A percentile compares a stretch with the other conserved stretches of the same genome.
Conservation (phyloP, 1,140 invertebrate genomes). For the Sycophila sp. region DNA sequence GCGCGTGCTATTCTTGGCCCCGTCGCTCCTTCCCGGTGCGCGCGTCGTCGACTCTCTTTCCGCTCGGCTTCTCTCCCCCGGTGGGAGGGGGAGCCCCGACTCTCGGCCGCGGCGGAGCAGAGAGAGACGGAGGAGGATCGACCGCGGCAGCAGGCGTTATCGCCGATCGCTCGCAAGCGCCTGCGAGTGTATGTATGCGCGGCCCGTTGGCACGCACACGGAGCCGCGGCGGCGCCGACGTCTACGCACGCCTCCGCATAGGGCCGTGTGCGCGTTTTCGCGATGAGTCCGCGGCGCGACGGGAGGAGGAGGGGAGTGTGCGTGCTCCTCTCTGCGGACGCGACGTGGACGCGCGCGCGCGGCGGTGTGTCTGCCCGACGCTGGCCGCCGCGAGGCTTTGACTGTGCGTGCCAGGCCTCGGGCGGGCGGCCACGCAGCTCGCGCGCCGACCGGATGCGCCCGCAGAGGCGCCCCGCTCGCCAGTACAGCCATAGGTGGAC, state of each 20-base stretch:
- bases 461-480: too few relatives aligned
- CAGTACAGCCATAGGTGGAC: too few relatives aligned
- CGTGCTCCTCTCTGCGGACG: too few relatives aligned
- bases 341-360: too few relatives aligned
- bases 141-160: background rate
- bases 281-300: conserved; percentile 9
- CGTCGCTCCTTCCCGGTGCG: background rate
- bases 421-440: too few relatives aligned
- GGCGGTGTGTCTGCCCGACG: too few relatives aligned
- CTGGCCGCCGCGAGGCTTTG: too few relatives aligned
- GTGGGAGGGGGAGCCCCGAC: background rate
- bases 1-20: conserved; percentile 57
- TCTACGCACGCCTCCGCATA: background rate
- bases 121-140: background rate
- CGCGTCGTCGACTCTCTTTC: background rate
- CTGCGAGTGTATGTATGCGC: background rate
- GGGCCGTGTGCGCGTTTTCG: conserved; percentile 5
- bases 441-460: too few relatives aligned
- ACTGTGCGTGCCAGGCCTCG: too few relatives aligned
- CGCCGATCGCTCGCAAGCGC: background rate
- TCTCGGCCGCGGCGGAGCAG: background rate
- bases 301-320: too few relatives aligned
- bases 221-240: background rate
- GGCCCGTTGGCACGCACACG: background rate
- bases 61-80: background rate